Evolutionary conservation across 2,888 invertebrate genomes (phyloP).

Genomic region (Lasioglossum figueresi): DNA sequence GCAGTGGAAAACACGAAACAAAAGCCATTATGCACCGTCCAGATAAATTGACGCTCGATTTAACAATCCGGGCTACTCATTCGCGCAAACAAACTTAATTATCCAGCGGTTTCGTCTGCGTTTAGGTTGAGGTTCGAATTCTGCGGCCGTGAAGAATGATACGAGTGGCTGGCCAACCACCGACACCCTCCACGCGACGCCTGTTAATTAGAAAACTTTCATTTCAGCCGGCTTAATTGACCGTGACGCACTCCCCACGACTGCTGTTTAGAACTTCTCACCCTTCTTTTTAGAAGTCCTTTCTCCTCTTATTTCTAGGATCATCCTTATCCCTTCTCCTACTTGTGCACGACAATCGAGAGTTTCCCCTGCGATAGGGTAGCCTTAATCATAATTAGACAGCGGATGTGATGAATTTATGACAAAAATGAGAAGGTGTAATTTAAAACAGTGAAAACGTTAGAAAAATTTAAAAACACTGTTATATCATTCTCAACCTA

Average conservation of each 20-base stretch:
- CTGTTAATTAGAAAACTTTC: conserved; percentile 62
- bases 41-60: conserved; percentile 56
- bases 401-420: too few species aligned
- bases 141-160: conserved; percentile 47
- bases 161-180: conserved; percentile 22
- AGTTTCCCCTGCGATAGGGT: background rate
- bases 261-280: conserved; percentile 27
- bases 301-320: background rate
- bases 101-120: conserved; percentile 32
- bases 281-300: background rate
- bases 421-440: too few species aligned
- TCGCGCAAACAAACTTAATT: conserved; percentile 40
- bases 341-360: background rate
- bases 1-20: background rate
- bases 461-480: too few species aligned
- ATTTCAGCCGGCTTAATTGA: conserved; percentile 52
- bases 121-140: conserved; percentile 51
- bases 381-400: background rate
- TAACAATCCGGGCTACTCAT: conserved; percentile 48
- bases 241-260: conserved; percentile 18
- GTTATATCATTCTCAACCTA: too few species aligned
- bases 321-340: background rate
- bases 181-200: conserved; percentile 24
- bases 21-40: background rate
- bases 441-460: too few species aligned